Conservation (phyloP, 2,113 vertebrate species). For the Physeter macrocephalus region DNA sequence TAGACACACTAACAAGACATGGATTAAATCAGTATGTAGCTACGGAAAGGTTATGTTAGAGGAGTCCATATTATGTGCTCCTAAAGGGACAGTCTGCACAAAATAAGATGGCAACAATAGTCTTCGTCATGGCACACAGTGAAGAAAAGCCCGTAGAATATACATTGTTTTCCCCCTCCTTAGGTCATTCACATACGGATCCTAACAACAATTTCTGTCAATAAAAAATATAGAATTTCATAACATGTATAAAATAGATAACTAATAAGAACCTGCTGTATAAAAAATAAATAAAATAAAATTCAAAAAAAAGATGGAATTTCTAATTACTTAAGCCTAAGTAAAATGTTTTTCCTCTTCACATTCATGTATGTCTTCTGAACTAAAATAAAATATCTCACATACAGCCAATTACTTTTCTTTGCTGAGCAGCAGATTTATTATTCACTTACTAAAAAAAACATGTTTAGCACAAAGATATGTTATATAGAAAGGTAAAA, state of each 20-base stretch:
- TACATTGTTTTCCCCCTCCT: not conserved
- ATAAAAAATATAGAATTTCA: not conserved
- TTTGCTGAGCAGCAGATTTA: constrained; percentile 49
- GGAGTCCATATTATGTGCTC: not conserved
- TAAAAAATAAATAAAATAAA: too few relatives aligned
- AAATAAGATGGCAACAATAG: not conserved
- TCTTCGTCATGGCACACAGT: not conserved
- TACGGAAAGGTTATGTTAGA: not conserved
- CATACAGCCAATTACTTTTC: not conserved
- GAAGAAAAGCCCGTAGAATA: not conserved
- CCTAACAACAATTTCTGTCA: not conserved
- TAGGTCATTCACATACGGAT: not conserved
- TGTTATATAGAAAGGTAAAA: constrained; percentile 40
- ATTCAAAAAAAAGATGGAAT: not conserved
- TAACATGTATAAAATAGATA: too few relatives aligned
- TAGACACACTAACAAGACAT: not conserved
- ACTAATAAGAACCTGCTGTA: too few relatives aligned
- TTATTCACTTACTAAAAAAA: constrained; percentile 36
- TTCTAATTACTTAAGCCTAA: not conserved
- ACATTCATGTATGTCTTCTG: not conserved
- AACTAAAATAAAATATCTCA: constrained; percentile 30
- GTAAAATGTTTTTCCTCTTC: not conserved
- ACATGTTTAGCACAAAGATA: constrained; percentile 33
- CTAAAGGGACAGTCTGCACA: not conserved
- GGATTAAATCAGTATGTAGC: not conserved